phyloP scores from a whole-genome alignment of 2,888 invertebrate genomes.

The Taphrorychus bicolor region DNA sequence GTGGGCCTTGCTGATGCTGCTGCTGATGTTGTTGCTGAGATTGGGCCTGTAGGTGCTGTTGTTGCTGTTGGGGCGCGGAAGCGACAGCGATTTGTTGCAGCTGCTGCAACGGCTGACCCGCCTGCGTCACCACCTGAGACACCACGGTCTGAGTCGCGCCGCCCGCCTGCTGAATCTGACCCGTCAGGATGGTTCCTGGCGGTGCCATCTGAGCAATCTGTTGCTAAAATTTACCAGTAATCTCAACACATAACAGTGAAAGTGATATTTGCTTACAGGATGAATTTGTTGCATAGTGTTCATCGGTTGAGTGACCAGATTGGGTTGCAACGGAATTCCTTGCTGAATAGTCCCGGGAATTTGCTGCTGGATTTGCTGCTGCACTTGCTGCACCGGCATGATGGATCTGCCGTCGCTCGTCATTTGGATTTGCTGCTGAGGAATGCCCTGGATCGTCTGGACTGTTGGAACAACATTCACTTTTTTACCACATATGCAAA shows the following conservation, averaged over 20 bases:
- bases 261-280: no score
- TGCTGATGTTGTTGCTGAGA: constrained; percentile 51
- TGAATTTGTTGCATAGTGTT: constrained; percentile 68
- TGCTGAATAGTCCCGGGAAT: constrained; percentile 61
- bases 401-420: constrained; percentile 64
- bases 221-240: constrained; percentile 35
- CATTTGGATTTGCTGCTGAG: constrained; percentile 59
- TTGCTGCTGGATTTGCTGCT: constrained; percentile 65
- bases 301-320: constrained; percentile 60
- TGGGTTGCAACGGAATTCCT: constrained; percentile 63
- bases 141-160: constrained; percentile 51
- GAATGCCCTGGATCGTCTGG: constrained; percentile 65
- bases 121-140: constrained; percentile 51
- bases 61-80: constrained; percentile 30
- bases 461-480: constrained; percentile 58
- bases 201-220: constrained; percentile 64
- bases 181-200: constrained; percentile 60
- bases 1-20: no score
- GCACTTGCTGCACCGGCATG: constrained; percentile 68
- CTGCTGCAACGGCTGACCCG: constrained; percentile 54
- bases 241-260: no score
- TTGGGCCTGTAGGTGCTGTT: constrained; percentile 29
- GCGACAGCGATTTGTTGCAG: constrained; percentile 42
- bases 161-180: constrained; percentile 55
- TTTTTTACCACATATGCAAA: no score